Evolutionary conservation across 2,113 vertebrate species (phyloP).

Genomic region (Nicator chloris): DNA sequence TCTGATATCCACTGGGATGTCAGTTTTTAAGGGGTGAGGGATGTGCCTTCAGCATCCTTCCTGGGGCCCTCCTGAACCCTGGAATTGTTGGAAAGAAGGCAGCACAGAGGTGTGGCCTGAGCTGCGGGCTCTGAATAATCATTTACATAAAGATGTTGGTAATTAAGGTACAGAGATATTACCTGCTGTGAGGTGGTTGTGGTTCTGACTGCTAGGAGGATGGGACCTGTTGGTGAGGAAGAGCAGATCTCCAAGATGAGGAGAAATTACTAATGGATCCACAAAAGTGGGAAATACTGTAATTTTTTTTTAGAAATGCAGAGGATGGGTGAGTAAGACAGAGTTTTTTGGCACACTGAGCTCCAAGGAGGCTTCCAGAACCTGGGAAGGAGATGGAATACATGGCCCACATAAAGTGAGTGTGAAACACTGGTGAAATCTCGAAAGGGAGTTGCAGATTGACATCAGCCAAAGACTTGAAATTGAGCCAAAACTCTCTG

Average conservation of each 20-base stretch:
- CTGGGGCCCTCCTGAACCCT: not conserved
- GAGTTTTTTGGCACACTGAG: conserved; percentile 20
- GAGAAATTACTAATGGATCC: not conserved
- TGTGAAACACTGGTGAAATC: conserved; percentile 23
- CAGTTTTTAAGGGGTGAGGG: not conserved
- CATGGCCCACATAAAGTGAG: not conserved
- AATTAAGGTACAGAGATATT: not conserved
- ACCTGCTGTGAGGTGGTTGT: not conserved
- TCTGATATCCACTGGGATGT: not conserved
- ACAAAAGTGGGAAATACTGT: not conserved
- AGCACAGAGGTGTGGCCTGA: not conserved
- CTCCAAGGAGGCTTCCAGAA: conserved; percentile 6
- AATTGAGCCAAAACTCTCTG: not conserved
- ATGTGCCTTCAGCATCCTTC: not conserved
- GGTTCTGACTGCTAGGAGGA: not conserved
- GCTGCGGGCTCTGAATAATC: not conserved
- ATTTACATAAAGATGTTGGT: not conserved
- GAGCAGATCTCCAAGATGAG: not conserved
- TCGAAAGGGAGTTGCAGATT: conserved; percentile 23
- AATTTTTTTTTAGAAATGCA: not conserved
- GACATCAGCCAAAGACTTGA: conserved; percentile 24
- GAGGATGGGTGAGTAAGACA: conserved; percentile 39
- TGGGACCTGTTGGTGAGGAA: not conserved
- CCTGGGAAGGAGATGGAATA: not conserved
- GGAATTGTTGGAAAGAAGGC: not conserved